Base-by-base conservation (phyloP, 2,797 vertebrate genomes). In the Pangasius sanitwongsei region DNA sequence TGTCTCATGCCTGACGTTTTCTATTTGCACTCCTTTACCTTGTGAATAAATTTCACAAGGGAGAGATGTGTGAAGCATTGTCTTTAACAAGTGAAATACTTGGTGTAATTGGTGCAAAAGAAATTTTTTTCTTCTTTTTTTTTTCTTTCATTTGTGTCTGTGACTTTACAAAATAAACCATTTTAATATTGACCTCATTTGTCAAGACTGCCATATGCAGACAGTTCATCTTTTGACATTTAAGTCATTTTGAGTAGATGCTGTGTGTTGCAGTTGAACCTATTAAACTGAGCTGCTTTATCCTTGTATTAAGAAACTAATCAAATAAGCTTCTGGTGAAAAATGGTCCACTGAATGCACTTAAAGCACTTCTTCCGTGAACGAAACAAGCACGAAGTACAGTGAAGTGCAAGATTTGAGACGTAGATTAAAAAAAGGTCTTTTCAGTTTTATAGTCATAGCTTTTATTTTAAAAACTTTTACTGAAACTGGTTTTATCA, bases 221-320 rank as follows among this genome's bases (percentile, higher is more conserved):
- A 87, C 55, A 80, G 87, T 78, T 85, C 67, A 67, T 91, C 75
- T 41, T 87, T 88, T 78, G 82, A 87, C 85, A 86, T 55, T 83
- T 83, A 37, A 85, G 85, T 87, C 69, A 53, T 89, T 86, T 86
- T 61, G 69, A 86, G 25, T 70, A 31, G 65, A 31, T 37, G 70
- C 59, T n/a, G 25, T 69, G 44, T 34, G 61, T 69, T 28, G 59
- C n/a, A 69, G 69, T 9, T 85, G 57, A 84, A 20, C 83, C 50
- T 85, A 3, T 65, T 78, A 53, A 63, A 85, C 25, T 23, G 57
- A 65, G 48, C 59, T 57, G 53, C 31, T 88, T 85, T 37, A 80
- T 44, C 12, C 74, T 57, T 28, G 15, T 63, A 13, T 86, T 55
- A 37, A 75, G 0, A 28, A 75, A 48, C 7, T 48, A 1, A 34